Evolutionary conservation across 2,113 vertebrate species (phyloP), one percentile per base, ranked within the genome.

Genomic region (Pluvianellus socialis): DNA sequence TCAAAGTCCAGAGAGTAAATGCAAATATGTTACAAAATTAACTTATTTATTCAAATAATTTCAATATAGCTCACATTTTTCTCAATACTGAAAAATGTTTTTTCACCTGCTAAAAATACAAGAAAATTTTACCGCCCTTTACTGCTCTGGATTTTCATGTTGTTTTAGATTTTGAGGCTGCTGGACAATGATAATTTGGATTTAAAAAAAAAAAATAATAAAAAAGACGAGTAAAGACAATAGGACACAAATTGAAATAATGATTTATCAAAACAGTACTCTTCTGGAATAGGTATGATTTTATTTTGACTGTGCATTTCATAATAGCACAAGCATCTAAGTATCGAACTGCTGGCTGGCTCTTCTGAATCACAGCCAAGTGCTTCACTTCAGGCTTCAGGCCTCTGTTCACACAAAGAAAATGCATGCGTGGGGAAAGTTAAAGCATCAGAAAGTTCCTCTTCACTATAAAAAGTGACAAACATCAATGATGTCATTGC

Each of bases 31-130:
- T 24, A 9, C 44, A 63, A 21, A 73, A 49, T 88, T n/a, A 81
- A 90, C 86, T 47, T 15, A 22, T 81, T 59, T 85, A 75, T 94
- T 95, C 95, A 95, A 92, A 97, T 79, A 42, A 93, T 42, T 4
- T 45, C 10, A 21, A 92, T 92, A 85, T 32, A 75, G 35, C 35
- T 89, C 32, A 77, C 22, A 63, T 5, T n/a, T 94, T 83, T 96
- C 33, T 53, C 59, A 88, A 27, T 65, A 45, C 11, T 93, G 4
- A 68, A 32, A 44, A 62, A 35, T 75, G 45, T 22, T 71, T 45
- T n/a, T 47, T 88, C 50, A 84, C 10, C 32, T 67, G 27, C 68
- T 82, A 47, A 56, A 96, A 93, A 44, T 23, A 79, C 32, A 53
- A 93, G 28, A 91, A 88, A 23, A 53, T 61, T 68, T 84, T 33